Percentiles rank a stretch among this genome's conserved stretches.
phyloP scores from a whole-genome alignment of 2,113 vertebrate species.

The Mesoclemmys tuberculata region DNA sequence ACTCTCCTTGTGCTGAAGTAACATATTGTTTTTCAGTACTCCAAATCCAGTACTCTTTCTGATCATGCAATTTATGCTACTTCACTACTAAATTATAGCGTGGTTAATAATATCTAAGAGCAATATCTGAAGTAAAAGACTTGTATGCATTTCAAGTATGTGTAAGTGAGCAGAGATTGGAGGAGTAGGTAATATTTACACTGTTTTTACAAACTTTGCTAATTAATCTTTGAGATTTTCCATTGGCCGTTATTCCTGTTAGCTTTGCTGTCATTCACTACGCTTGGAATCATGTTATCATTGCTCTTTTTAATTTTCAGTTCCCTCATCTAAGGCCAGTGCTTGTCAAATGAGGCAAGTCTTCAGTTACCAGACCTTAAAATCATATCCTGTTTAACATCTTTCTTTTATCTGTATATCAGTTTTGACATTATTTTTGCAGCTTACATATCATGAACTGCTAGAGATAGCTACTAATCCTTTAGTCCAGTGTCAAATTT shows the following conservation, averaged over 20 bases:
- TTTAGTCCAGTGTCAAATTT: not conserved
- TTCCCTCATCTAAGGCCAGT: not conserved
- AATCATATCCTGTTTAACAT: accelerated
- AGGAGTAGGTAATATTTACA: not conserved
- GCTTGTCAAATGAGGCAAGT: not conserved
- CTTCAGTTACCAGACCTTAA: not conserved
- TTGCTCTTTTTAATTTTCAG: not conserved
- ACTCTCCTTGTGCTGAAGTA: not conserved
- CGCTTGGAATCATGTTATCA: not conserved
- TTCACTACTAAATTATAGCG: conserved; percentile 3
- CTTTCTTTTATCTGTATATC: not conserved
- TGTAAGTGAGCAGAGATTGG: not conserved
- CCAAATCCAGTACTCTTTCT: conserved; percentile 17
- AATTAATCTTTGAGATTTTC: not conserved
- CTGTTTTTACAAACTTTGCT: not conserved
- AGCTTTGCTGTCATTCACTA: not conserved
- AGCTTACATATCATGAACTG: accelerated
- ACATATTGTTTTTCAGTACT: not conserved
- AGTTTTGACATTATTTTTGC: not conserved
- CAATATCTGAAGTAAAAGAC: not conserved
- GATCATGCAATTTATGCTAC: not conserved
- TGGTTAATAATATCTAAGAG: conserved; percentile 1
- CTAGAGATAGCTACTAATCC: not conserved
- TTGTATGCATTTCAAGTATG: not conserved
- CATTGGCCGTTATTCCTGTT: not conserved